These are phyloP conservation scores for Mythimna impura DNA, from an alignment of 2,888 invertebrate species.

Conservation along the genomic window DNA sequence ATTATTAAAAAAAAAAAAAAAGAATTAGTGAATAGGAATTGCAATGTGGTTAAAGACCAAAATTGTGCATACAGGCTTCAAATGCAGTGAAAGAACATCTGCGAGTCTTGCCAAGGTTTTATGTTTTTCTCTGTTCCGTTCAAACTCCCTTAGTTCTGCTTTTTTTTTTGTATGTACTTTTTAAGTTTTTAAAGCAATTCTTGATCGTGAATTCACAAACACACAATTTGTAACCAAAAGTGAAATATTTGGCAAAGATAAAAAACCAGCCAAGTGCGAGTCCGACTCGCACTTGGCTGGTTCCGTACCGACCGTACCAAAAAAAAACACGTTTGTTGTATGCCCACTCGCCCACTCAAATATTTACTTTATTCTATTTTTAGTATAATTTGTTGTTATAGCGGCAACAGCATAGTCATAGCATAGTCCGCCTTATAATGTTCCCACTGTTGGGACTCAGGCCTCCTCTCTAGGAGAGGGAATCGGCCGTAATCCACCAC, in stretches of 20 bases:
- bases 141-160: neutral
- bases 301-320: too few species aligned
- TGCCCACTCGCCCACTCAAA: too few species aligned
- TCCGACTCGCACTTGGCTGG: too few species aligned
- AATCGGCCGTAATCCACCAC: too few species aligned
- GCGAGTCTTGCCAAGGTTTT: neutral
- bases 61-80: slow-evolving; percentile 31
- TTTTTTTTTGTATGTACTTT: neutral
- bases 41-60: slow-evolving; percentile 25
- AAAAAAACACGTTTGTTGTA: too few species aligned
- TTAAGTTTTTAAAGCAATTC: neutral
- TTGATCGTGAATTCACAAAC: neutral
- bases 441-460: too few species aligned
- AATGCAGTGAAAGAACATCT: slow-evolving; percentile 20
- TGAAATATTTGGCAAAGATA: neutral
- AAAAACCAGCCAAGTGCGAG: neutral
- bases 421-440: too few species aligned
- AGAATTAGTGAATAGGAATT: slow-evolving; percentile 21
- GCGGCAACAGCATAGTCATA: too few species aligned
- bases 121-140: neutral
- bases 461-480: too few species aligned
- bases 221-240: neutral
- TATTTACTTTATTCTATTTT: too few species aligned
- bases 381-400: too few species aligned
- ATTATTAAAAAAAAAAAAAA: too few species aligned